Evolutionary conservation across 2,888 invertebrate species (phyloP), one percentile per base, ranked within the genome.

Genomic region (Tholera decimalis): DNA sequence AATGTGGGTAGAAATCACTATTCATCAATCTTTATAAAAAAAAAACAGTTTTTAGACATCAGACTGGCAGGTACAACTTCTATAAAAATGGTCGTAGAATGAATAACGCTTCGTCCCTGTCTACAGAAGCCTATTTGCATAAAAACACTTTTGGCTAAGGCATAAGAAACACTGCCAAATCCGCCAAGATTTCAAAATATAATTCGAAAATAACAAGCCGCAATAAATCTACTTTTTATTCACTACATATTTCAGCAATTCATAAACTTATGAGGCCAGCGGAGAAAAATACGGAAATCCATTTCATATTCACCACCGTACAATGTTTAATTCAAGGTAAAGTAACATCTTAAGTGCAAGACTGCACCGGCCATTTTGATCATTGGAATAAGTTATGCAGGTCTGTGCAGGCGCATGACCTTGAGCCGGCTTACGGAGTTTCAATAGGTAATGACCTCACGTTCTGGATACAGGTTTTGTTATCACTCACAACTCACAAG

Each of bases 201-300:
- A 37, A n/a, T 28, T 61, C 22, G n/a, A 20, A 30, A 63, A n/a
- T 13, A 18, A 7, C 9, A 65, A 33, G 13, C 30, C 13, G 11
- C 22, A 70, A 28, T 15, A 50, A 37, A 44, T 22, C 50, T 39
- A 26, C 18, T 13, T 60, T 37, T 57, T 50, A 47, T 56, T 62
- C 46, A 58, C 44, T 53, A 53, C 18, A 35, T 56, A 67, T 30
- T 54, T 64, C 41, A 59, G 15, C 51, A 53, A 49, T 54, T 39
- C 37, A 61, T 55, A 2, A n/a, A 53, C 54, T 43, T 58, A 66
- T 59, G 37, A 44, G 35, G 26, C 3, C 53, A 39, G 15, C 26
- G 8, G 35, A 18, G 47, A 41, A 56, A 60, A 57, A 70, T 39
- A 55, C 43, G 55, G 54, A 54, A 55, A 30, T 37, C 44, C 41